phyloP scores from a whole-genome alignment of 2,113 vertebrate genomes.

The Centropristis striata region DNA sequence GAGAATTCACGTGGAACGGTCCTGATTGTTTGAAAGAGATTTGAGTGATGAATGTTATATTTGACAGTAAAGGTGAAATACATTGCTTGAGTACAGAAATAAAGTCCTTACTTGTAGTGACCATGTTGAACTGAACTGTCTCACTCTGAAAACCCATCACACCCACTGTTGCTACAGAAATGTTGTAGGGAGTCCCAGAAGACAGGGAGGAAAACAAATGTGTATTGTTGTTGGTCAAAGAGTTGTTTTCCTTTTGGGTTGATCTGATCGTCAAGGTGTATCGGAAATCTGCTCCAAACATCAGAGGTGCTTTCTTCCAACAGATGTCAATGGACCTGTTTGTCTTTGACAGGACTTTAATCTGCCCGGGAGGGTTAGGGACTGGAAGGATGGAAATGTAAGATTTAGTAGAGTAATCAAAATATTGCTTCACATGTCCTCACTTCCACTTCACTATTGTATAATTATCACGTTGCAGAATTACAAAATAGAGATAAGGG shows the following conservation, averaged over 20 bases:
- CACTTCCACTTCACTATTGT: background rate
- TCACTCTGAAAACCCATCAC: conserved; percentile 51
- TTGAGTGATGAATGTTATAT: background rate
- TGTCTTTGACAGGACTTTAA: conserved; percentile 44
- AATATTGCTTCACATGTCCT: background rate
- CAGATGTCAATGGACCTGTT: conserved; percentile 39
- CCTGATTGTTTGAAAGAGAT: conserved; percentile 54
- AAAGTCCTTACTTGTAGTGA: conserved; percentile 77
- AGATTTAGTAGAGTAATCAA: background rate
- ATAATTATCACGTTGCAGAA: background rate
- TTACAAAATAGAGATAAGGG: background rate
- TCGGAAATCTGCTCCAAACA: conserved; percentile 26
- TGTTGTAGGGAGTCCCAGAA: conserved; percentile 76
- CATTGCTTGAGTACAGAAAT: background rate
- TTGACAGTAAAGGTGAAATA: background rate
- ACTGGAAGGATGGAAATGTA: conserved; percentile 48
- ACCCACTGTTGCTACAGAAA: conserved; percentile 74
- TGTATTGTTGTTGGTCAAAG: fast-evolving
- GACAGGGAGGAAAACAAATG: conserved; percentile 36
- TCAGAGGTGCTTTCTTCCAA: conserved; percentile 70
- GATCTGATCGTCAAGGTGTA: conserved; percentile 44
- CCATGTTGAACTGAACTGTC: background rate
- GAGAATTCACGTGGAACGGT: conserved; percentile 42
- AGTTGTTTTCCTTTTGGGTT: fast-evolving
- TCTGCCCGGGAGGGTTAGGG: conserved; percentile 74